A percentile compares a stretch with the other conserved stretches of the same genome.
Conservation (phyloP, 1,140 invertebrate species). For the Neodiprion fabricii region DNA sequence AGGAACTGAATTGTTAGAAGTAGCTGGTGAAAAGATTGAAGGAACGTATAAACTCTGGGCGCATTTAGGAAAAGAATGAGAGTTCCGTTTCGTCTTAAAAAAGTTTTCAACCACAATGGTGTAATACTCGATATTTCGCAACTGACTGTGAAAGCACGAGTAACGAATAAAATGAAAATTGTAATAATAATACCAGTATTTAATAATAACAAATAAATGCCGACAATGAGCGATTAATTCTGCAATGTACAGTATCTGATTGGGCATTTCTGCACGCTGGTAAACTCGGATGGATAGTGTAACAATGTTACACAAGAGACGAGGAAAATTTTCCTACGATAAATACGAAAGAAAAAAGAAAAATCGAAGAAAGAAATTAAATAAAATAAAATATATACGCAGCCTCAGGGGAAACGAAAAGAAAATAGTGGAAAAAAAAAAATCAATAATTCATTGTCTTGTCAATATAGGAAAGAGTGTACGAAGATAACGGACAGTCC, state of each 20-base stretch:
- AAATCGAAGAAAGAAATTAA: slow-evolving; percentile 17
- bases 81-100: too few species aligned
- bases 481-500: slow-evolving; percentile 54
- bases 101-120: too few species aligned
- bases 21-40: too few species aligned
- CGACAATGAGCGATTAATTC: too few species aligned
- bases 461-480: slow-evolving; percentile 54
- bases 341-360: slow-evolving; percentile 17
- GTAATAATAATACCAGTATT: too few species aligned
- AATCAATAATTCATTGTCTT: slow-evolving; percentile 54
- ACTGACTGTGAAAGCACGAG: too few species aligned
- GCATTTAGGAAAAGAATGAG: too few species aligned
- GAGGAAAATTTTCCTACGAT: background rate
- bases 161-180: too few species aligned
- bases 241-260: background rate
- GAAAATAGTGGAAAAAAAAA: slow-evolving; percentile 32
- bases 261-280: background rate
- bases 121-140: too few species aligned
- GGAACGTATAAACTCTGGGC: too few species aligned
- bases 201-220: too few species aligned
- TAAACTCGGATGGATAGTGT: background rate
- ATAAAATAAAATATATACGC: background rate
- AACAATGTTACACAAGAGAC: background rate
- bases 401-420: slow-evolving; percentile 17
- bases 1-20: too few species aligned